Evolutionary conservation across 1,140 invertebrate genomes (phyloP), one percentile per base, ranked within the genome.

Genomic region (Delia radicum): DNA sequence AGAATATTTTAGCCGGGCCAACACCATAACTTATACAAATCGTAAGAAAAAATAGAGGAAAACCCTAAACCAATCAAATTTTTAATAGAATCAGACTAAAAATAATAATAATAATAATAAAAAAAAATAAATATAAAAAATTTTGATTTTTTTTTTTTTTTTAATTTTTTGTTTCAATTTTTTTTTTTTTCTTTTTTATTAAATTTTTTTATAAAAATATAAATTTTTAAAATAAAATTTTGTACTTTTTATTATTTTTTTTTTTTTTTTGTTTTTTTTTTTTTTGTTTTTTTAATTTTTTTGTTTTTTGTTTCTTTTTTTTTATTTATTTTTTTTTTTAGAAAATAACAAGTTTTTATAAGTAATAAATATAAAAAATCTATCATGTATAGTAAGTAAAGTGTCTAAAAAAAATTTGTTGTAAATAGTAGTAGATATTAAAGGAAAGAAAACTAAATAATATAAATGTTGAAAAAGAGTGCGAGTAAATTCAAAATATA

Each of bases 241-340:
- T 61, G 29, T 18, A 27, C 29, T 28, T 61, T 7, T 27, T 55
- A 74, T 33, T n/a, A 29, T 48, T 62, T 63, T 33, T 69, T 46
- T 67, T 75, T n/a, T 67, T 67, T 7, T 18, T 21, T 18, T 63
- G 37, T 31, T 61, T 61, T 29, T 21, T 3, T 21, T 21, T 21
- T 55, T 55, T 24, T 55, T 18, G 10, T 18, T 37, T 55, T 55
- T 55, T 63, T 27, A 65, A 31, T 33, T 74, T 67, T 76, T 74
- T 33, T 78, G 65, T 73, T 75, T 77, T 74, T 65, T 73, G 69
- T 76, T 71, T 31, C 78, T 67, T n/a, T 79, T 74, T 77, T 77
- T 18, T 62, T 73, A 75, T 62, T 42, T 2, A 37, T 81, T 74
- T 77, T 69, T 78, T 80, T 77, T 65, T 74, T 73, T 73, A 63